Conservation (phyloP, 2,113 vertebrate genomes). For the Micromys minutus region DNA sequence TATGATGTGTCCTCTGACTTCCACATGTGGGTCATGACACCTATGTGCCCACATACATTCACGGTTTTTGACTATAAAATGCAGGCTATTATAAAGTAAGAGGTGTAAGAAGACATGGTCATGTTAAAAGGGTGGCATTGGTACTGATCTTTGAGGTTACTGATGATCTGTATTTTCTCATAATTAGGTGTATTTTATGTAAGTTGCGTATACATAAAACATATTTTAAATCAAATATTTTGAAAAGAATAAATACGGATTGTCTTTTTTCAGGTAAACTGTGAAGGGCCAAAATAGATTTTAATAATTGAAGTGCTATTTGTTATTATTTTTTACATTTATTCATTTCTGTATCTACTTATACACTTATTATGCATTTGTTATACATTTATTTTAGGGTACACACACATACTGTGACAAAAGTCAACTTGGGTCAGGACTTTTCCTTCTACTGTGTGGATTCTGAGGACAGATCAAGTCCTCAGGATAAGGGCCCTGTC, state of each 20-base stretch:
- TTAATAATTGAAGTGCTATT: conserved; percentile 17
- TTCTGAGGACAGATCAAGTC: neutral
- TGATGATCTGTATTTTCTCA: neutral
- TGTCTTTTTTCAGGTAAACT: conserved; percentile 23
- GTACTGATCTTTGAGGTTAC: neutral
- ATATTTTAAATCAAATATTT: neutral
- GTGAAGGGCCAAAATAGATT: neutral
- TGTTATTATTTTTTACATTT: neutral
- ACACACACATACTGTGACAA: neutral
- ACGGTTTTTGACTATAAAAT: neutral
- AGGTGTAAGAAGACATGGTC: neutral
- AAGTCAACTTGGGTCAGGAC: neutral
- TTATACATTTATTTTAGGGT: neutral
- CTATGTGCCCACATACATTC: neutral
- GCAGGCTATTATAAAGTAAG: neutral
- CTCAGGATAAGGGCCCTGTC: neutral
- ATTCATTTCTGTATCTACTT: neutral
- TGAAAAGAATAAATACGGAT: neutral
- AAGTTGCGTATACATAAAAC: neutral
- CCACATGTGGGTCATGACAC: neutral
- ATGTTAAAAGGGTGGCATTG: neutral
- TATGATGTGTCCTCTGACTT: neutral
- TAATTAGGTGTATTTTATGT: neutral
- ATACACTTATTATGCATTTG: neutral
- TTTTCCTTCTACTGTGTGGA: neutral